A percentile compares a stretch with the other conserved stretches of the same genome.
phyloP scores from a whole-genome alignment of 2,113 vertebrate species.

The Meleagris gallopavo region DNA sequence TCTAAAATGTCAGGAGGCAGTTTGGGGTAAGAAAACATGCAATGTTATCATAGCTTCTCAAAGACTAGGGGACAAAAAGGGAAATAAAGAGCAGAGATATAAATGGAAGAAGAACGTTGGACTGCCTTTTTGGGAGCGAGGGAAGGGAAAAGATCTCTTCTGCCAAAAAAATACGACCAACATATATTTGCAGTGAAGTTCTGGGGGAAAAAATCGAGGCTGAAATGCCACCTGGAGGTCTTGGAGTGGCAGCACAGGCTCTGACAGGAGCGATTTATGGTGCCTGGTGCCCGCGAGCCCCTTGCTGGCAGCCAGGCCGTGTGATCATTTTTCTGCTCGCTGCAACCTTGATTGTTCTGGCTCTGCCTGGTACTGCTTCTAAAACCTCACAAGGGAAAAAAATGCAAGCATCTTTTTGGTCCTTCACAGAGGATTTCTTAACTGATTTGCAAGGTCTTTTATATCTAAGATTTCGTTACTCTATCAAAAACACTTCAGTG shows the following conservation, averaged over 20 bases:
- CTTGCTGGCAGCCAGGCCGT: not conserved
- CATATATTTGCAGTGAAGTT: not conserved
- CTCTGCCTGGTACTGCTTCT: accelerated
- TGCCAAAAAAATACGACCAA: not conserved
- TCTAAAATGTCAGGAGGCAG: not conserved
- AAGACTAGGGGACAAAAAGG: not conserved
- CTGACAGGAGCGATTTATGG: not conserved
- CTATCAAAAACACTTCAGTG: not conserved
- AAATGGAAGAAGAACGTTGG: not conserved
- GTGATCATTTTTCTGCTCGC: not conserved
- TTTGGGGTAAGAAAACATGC: not conserved
- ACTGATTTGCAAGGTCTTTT: not conserved
- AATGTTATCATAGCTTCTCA: not conserved
- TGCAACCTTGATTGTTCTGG: not conserved
- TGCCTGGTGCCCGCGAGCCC: not conserved
- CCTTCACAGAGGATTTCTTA: not conserved
- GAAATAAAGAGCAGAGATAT: not conserved
- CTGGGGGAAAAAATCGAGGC: not conserved
- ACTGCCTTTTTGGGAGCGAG: constrained; percentile 36
- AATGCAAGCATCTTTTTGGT: not conserved
- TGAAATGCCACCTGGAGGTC: constrained; percentile 59
- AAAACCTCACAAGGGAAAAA: not conserved
- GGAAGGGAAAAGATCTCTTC: not conserved
- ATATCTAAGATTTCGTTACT: not conserved
- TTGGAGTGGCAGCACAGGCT: not conserved